phyloP scores from a whole-genome alignment of 2,888 invertebrate species.

The Rutpela maculata region DNA sequence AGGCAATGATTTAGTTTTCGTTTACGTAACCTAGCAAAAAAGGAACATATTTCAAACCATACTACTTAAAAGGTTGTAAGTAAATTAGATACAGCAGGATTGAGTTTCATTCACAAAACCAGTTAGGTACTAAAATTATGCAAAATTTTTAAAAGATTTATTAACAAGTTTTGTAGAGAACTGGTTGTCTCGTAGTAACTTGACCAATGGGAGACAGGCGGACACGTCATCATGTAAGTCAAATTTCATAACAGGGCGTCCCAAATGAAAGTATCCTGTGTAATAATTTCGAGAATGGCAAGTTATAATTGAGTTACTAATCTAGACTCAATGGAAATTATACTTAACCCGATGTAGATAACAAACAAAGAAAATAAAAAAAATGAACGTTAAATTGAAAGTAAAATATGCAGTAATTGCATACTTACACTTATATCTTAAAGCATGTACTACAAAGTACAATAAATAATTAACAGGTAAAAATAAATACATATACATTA shows the following conservation, averaged over 20 bases:
- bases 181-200: not conserved
- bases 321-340: no score
- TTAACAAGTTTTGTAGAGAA: not conserved
- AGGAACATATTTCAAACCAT: not conserved
- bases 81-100: not conserved
- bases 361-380: no score
- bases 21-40: not conserved
- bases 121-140: not conserved
- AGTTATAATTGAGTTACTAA: no score
- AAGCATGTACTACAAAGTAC: no score
- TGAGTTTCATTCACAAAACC: slow-evolving; percentile 1
- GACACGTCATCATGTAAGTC: not conserved
- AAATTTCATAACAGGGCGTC: not conserved
- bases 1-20: not conserved
- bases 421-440: no score
- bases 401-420: no score
- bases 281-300: no score
- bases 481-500: no score
- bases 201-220: not conserved
- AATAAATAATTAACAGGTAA: no score
- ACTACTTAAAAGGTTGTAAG: not conserved
- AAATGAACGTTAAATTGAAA: no score
- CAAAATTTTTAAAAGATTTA: not conserved
- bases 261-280: no score
- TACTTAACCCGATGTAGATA: no score